Conservation (phyloP, 2,888 invertebrate species). For the Eupelmus urozonus region DNA sequence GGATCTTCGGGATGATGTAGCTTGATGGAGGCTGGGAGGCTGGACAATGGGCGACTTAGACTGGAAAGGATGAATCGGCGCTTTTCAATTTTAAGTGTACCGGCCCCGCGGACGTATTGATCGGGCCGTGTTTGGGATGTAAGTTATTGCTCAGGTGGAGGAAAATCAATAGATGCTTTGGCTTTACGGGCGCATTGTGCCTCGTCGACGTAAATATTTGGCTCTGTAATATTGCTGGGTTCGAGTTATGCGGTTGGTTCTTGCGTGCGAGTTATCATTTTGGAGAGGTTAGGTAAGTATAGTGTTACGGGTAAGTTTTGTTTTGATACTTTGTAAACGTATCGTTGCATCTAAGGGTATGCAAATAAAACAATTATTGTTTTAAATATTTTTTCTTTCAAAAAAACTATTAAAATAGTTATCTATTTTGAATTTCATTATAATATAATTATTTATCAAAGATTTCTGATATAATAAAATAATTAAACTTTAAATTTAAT, state of each 20-base stretch:
- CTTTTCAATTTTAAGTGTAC: slow-evolving; percentile 56
- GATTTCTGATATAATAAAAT: no score
- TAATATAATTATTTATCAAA: no score
- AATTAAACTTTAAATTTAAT: no score
- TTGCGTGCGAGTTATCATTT: no score
- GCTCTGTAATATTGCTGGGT: slow-evolving; percentile 16
- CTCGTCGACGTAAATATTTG: slow-evolving; percentile 42
- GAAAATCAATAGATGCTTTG: slow-evolving; percentile 42
- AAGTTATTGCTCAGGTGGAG: neutral
- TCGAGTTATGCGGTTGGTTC: neutral
- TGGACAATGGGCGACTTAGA: slow-evolving; percentile 49
- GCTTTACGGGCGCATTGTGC: slow-evolving; percentile 25
- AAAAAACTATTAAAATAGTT: no score
- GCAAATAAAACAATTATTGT: no score
- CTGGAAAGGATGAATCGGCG: slow-evolving; percentile 17
- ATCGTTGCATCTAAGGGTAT: no score
- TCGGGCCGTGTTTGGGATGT: neutral
- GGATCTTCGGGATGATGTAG: slow-evolving; percentile 46
- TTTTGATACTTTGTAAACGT: no score
- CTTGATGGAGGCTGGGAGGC: neutral
- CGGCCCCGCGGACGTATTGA: slow-evolving; percentile 15
- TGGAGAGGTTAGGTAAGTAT: no score
- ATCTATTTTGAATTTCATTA: no score
- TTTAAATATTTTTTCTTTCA: no score
- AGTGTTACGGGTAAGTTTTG: no score